Base-by-base conservation (phyloP, 2,113 vertebrate genomes). In the Grammomys dolichurus region DNA sequence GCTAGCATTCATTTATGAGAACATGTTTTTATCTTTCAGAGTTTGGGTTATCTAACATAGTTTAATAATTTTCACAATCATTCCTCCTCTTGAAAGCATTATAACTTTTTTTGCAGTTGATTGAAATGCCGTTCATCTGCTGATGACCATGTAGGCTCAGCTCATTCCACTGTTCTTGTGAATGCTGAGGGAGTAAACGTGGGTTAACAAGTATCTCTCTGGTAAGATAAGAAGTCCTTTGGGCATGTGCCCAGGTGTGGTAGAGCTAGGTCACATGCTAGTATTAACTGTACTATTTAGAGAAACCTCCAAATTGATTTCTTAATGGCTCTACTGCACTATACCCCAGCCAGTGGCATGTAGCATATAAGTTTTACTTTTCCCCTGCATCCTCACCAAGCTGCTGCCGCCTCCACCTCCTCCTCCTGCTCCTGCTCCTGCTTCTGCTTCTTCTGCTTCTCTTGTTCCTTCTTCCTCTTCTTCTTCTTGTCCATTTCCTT, bases 381-480 rank as follows among this genome's bases (percentile, higher is more conserved):
- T 84, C 28, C 14, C 26, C 81, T 63, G 58, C 3, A 63, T 43
- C 24, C 7, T 31, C 58, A 85, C 14, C 58, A 43, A 19, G 54
- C 20, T 69, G 3, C 65, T 28, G 9, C 65, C 6, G 0, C 20
- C 16, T 22, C 60, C 1, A 1, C 17, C 2, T 60, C 3, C 9
- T 11, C 3, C 9, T 3, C 3, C 63, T 28, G 3, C 24, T 9
- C 9, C 63, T 10, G 22, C 65, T 4, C 4, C 10, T 3, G 12
- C 65, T 4, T 31, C 28, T 12, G 4, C 10, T 4, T 12, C 26
- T 67, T 8, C 28, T 67, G 10, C 65, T 67, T 4, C 9, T 28
- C 10, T 26, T 12, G 3, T 10, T 31, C 28, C 28, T 7, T 13
- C 65, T 10, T 31, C 65, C 4, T 16, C 13, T 31, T 36, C 8